A percentile compares a stretch with the other conserved stretches of the same genome.
These are phyloP conservation scores for Parotocinclus haroldoi DNA, from an alignment of 2,797 vertebrate species.

Conservation along the genomic window DNA sequence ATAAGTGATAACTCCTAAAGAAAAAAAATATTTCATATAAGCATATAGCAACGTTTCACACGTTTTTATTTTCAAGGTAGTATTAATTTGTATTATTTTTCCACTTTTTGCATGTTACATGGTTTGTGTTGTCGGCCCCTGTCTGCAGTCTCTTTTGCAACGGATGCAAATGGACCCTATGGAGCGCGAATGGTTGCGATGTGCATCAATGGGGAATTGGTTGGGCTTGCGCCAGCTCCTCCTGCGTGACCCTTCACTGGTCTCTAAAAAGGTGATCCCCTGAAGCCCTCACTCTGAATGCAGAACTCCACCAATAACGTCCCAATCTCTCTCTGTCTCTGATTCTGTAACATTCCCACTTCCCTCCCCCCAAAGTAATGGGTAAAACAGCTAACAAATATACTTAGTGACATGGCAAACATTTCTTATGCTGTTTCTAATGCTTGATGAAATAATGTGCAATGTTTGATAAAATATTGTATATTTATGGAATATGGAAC, in stretches of 20 bases:
- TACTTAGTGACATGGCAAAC: too few species aligned
- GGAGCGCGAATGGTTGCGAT: conserved; percentile 63
- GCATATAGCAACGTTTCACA: background rate
- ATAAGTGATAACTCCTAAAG: background rate
- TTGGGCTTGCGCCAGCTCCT: conserved; percentile 56
- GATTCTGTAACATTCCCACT: background rate
- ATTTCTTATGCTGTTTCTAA: too few species aligned
- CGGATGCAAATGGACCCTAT: conserved; percentile 62
- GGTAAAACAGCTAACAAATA: background rate
- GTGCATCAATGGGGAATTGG: conserved; percentile 55
- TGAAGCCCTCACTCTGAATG: conserved; percentile 7
- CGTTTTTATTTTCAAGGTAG: background rate
- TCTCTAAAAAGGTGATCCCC: conserved; percentile 55
- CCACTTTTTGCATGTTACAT: background rate
- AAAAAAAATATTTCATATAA: conserved; percentile 6
- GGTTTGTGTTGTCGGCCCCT: conserved; percentile 20
- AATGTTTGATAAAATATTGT: too few species aligned
- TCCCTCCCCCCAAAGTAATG: background rate
- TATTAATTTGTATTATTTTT: background rate
- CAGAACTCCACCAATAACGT: conserved; percentile 8
- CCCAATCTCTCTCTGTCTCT: conserved; percentile 44
- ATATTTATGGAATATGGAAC: too few species aligned
- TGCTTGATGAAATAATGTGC: too few species aligned
- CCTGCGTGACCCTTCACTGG: conserved; percentile 53
- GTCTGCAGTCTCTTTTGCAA: conserved; percentile 52